phyloP scores from a whole-genome alignment of 92 coral and sea anemone species.

The Paramuricea clavata region DNA sequence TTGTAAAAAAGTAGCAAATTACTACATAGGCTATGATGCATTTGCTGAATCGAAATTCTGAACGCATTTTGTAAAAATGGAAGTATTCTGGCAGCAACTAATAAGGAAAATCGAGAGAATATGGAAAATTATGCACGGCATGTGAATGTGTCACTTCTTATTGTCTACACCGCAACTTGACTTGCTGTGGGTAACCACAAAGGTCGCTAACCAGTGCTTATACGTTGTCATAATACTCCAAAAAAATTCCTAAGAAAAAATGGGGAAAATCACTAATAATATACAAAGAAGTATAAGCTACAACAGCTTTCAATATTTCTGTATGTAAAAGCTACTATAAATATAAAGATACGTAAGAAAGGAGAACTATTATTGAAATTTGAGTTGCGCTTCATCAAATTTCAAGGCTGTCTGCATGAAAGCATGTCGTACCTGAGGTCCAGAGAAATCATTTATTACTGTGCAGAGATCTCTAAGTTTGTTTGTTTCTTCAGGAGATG shows the following conservation, averaged over 20 bases:
- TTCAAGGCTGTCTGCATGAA: neutral
- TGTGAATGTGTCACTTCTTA: neutral
- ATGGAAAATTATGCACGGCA: constrained; percentile 4
- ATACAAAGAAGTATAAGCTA: neutral
- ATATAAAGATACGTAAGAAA: neutral
- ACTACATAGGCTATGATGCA: too few species aligned
- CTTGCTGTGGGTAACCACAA: constrained; percentile 38
- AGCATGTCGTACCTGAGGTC: constrained; percentile 33
- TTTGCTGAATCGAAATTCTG: too few species aligned
- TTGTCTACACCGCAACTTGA: constrained; percentile 11
- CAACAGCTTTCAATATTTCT: constrained; percentile 17
- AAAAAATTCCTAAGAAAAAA: neutral
- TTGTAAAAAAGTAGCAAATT: too few species aligned
- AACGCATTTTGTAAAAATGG: too few species aligned
- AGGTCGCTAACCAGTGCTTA: constrained; percentile 28
- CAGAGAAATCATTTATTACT: constrained; percentile 24
- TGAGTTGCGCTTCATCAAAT: neutral
- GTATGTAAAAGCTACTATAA: neutral
- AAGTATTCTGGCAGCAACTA: too few species aligned
- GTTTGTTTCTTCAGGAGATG: constrained; percentile 48
- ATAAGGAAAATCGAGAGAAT: neutral
- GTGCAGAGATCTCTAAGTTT: constrained; percentile 16
- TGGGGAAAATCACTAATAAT: neutral
- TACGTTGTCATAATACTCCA: neutral
- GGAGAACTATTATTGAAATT: neutral